Evolutionary conservation across 2,797 vertebrate species (phyloP), one percentile per base, ranked within the genome.

Genomic region (Neostethus bicornis): DNA sequence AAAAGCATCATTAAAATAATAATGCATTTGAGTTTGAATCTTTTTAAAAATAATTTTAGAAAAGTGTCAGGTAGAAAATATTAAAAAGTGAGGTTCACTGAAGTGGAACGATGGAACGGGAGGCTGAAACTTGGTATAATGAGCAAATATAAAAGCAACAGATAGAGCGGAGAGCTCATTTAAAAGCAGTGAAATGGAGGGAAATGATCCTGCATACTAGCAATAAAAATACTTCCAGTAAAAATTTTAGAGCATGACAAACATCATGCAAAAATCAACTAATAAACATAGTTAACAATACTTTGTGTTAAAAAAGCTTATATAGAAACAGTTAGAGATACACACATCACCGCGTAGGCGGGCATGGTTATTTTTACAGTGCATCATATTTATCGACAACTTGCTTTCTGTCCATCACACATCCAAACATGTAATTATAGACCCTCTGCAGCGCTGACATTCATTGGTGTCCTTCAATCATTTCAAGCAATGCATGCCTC

Each of bases 391-490:
- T 49, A 28, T 49, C 23, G 37, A 42, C 45, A 8, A 25, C 12
- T 35, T 46, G 58, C 54, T 46, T 44, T 39, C 24, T 49, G 13
- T 13, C 37, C 39, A 31, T 52, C 20, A 25, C 23, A 7, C 31
- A 38, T 51, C 12, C 1, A 12, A 38, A 46, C 41, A 23, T 28
- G 38, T 34, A 65, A 44, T 59, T 37, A 55, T 3, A 46, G 41
- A 19, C 35, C 41, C 54, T 61, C 54, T 59, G 46, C 63, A 63
- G 66, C 58, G 5, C 38, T 25, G 39, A 56, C 44, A 39, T 50
- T 53, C 25, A 53, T 38, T 29, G 20, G n/a, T 50, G 24, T 34
- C 52, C 38, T 66, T 69, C 31, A 60, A 51, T 75, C 50, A 62
- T 45, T 21, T 29, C 46, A 34, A 64, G 65, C 56, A 54, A 26